phyloP scores from a whole-genome alignment of 2,797 vertebrate genomes.

The Lagocephalus sceleratus region DNA sequence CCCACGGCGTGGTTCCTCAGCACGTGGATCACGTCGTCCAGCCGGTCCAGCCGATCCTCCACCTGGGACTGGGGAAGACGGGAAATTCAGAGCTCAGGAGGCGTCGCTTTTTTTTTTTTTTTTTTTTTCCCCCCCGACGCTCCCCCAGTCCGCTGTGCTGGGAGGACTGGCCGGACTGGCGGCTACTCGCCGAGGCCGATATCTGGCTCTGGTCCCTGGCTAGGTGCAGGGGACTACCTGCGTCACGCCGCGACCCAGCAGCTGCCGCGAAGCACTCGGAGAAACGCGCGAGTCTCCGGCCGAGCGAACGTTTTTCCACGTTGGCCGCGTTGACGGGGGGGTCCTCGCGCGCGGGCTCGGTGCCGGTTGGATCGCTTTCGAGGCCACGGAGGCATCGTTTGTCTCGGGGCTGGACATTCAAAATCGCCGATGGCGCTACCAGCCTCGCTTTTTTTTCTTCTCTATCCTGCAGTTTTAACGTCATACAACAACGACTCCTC shows the following conservation, averaged over 20 bases:
- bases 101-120: neutral
- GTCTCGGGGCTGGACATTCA: too few relatives aligned
- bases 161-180: neutral
- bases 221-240: neutral
- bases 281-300: neutral
- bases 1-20: constrained; percentile 95
- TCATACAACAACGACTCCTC: too few relatives aligned
- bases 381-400: too few relatives aligned
- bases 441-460: too few relatives aligned
- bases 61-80: constrained; percentile 80
- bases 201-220: constrained; percentile 5
- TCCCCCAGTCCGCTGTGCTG: neutral
- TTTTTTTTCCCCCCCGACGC: neutral
- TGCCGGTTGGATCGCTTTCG: too few relatives aligned
- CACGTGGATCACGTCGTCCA: constrained; percentile 96
- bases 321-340: too few relatives aligned
- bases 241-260: neutral
- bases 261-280: neutral
- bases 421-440: too few relatives aligned
- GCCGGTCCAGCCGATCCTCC: constrained; percentile 92
- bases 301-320: too few relatives aligned
- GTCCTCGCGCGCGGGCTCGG: too few relatives aligned
- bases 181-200: too few relatives aligned
- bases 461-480: too few relatives aligned
- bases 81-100: neutral